A percentile compares a stretch with the other conserved stretches of the same genome.
Conservation (phyloP, 1,140 invertebrate genomes). For the Lordiphosa mommai region DNA sequence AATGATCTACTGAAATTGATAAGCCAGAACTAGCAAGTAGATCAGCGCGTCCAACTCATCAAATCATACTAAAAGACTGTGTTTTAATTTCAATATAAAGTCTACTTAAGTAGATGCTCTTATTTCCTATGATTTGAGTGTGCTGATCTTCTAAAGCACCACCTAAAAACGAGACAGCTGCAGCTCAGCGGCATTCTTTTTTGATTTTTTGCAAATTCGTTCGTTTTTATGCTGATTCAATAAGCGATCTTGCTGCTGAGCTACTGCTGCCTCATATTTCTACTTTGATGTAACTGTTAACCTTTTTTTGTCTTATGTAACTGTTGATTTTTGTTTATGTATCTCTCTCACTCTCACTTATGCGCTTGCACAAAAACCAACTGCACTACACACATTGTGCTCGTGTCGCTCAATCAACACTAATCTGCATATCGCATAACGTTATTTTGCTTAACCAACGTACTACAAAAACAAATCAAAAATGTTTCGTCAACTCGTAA, state of each 20-base stretch:
- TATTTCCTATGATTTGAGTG: conserved; percentile 6
- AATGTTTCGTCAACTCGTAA: conserved; percentile 32
- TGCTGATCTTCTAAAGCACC: too few relatives aligned
- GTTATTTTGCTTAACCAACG: conserved; percentile 26
- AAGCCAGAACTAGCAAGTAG: too few relatives aligned
- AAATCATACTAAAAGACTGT: too few relatives aligned
- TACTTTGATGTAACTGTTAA: background rate
- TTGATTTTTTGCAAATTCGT: too few relatives aligned
- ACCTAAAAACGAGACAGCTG: too few relatives aligned
- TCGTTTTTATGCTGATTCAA: too few relatives aligned
- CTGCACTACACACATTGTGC: conserved; percentile 39
- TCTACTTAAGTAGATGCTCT: conserved; percentile 1
- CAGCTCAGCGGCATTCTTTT: too few relatives aligned
- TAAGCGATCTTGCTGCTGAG: too few relatives aligned
- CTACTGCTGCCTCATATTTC: background rate
- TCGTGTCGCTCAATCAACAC: conserved; percentile 30
- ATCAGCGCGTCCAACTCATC: too few relatives aligned
- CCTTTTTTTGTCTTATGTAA: conserved; percentile 22
- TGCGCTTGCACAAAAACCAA: conserved; percentile 54
- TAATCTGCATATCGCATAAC: conserved; percentile 31
- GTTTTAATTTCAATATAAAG: too few relatives aligned
- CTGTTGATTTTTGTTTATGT: conserved; percentile 36
- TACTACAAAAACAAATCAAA: conserved; percentile 9
- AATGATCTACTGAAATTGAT: background rate
- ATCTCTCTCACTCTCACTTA: conserved; percentile 35